Percentiles rank a stretch among this genome's conserved stretches.
Conservation (phyloP, 2,888 invertebrate species). For the Nemurella pictetii region DNA sequence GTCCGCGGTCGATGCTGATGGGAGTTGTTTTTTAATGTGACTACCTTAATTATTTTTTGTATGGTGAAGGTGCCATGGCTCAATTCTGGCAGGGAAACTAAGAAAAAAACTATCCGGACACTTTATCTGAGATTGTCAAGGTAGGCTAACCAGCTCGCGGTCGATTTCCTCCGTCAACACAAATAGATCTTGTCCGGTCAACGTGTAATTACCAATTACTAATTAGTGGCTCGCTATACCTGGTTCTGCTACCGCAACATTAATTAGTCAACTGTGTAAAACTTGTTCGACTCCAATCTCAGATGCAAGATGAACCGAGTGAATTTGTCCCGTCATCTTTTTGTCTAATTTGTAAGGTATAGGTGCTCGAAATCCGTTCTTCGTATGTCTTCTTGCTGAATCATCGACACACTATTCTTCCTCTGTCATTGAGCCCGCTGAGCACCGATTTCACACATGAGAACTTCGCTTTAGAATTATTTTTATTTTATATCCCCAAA, state of each 20-base stretch:
- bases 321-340: slow-evolving; percentile 4
- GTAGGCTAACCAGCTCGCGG: neutral
- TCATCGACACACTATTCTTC: neutral
- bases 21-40: neutral
- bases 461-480: neutral
- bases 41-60: neutral
- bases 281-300: neutral
- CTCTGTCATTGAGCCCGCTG: slow-evolving; percentile 4
- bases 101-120: neutral
- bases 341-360: neutral
- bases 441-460: slow-evolving; percentile 19
- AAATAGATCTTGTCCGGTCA: neutral
- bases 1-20: neutral
- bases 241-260: neutral
- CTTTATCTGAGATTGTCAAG: neutral
- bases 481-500: neutral
- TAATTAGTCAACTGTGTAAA: neutral
- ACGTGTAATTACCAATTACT: neutral
- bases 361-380: neutral
- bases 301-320: neutral
- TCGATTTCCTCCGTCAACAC: neutral
- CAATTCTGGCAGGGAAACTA: neutral
- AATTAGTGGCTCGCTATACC: neutral
- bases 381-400: neutral
- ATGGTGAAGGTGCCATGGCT: neutral